Evolutionary conservation across 1,140 invertebrate genomes (phyloP).

Genomic region (Neodiprion pinetum): DNA sequence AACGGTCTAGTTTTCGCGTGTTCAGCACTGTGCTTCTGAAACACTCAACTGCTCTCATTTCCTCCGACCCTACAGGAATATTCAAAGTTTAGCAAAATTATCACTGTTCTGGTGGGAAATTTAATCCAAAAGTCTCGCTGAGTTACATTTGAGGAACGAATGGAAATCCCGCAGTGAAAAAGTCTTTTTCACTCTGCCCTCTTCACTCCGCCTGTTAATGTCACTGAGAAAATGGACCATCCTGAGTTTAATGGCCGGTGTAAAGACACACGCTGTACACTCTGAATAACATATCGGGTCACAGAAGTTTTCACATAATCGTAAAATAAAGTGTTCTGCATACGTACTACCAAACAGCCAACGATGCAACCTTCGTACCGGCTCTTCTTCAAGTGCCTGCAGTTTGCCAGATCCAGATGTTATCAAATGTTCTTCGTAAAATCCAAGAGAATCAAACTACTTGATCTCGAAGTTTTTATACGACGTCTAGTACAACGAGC

Average conservation of each 20-base stretch:
- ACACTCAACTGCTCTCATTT: neutral
- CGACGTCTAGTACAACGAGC: too few relatives aligned
- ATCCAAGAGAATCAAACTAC: neutral
- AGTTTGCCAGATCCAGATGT: neutral
- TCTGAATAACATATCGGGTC: neutral
- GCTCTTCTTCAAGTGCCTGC: neutral
- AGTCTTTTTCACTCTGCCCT: neutral
- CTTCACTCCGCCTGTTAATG: neutral
- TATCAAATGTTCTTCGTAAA: neutral
- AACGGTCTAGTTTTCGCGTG: neutral
- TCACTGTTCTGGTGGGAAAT: neutral
- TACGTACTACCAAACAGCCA: neutral
- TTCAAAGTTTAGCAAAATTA: neutral
- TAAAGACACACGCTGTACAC: neutral
- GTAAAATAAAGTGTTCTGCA: slow-evolving; percentile 1
- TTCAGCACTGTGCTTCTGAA: neutral
- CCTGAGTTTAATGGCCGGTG: neutral
- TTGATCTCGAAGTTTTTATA: neutral
- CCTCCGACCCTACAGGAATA: neutral
- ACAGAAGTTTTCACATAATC: slow-evolving; percentile 5
- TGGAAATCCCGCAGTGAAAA: neutral
- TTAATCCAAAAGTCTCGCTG: neutral
- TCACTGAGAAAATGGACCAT: neutral
- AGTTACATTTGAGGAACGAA: neutral
- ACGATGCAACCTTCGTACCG: neutral